These are phyloP conservation scores for Diceros bicornis DNA, from an alignment of 2,797 vertebrate genomes.

Conservation along the genomic window DNA sequence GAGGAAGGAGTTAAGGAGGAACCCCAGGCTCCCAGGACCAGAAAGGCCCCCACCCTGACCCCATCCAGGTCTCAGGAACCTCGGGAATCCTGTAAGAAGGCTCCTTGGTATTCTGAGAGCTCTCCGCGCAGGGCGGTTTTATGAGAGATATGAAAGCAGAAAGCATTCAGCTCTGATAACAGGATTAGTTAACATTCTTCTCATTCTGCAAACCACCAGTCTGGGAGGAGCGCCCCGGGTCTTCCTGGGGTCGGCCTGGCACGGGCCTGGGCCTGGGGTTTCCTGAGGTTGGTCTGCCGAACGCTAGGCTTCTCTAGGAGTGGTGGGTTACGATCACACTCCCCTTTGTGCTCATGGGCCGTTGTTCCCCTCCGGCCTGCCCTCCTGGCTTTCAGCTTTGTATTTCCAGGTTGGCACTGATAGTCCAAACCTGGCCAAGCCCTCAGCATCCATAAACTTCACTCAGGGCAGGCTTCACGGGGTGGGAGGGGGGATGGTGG, in stretches of 20 bases:
- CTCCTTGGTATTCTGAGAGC: conserved; percentile 61
- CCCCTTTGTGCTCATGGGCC: background rate
- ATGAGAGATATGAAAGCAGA: conserved; percentile 74
- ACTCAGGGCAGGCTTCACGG: rapidly evolving
- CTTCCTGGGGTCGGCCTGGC: background rate
- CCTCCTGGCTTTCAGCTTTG: background rate
- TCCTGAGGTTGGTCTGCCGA: background rate
- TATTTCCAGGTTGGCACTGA: background rate
- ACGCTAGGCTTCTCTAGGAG: background rate
- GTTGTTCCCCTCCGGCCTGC: background rate
- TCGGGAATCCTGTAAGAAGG: conserved; percentile 60
- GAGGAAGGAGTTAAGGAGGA: background rate
- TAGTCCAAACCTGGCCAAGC: background rate
- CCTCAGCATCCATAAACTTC: background rate
- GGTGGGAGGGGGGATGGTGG: background rate
- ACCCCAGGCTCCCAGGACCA: background rate
- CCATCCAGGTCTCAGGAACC: background rate
- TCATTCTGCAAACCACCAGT: conserved; percentile 50
- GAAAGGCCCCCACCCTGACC: background rate
- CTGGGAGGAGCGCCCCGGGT: background rate
- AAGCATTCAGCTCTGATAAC: conserved; percentile 73
- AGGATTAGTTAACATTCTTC: conserved; percentile 75
- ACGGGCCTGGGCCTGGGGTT: background rate
- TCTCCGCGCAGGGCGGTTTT: conserved; percentile 64
- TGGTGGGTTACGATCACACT: background rate